These are phyloP conservation scores for Stenurella melanura DNA, from an alignment of 2,888 invertebrate genomes.

Conservation along the genomic window DNA sequence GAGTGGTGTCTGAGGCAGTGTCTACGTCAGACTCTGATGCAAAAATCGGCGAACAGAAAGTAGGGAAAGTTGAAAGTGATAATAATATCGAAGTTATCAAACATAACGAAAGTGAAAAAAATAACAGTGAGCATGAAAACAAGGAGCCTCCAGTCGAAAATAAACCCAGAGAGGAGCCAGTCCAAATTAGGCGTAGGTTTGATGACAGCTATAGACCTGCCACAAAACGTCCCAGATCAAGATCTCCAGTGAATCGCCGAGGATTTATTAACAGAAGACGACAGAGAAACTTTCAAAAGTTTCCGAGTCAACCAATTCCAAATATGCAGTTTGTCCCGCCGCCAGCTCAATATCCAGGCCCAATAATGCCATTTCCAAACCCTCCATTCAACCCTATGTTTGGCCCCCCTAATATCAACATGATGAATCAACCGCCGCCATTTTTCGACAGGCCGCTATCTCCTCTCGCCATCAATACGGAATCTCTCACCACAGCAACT, in stretches of 20 bases:
- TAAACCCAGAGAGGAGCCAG: conserved; percentile 33
- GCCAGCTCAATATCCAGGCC: conserved; percentile 40
- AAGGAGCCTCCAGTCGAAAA: conserved; percentile 53
- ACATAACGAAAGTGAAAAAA: conserved; percentile 21
- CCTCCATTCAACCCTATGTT: conserved; percentile 46
- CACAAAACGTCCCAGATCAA: conserved; percentile 43
- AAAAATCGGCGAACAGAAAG: conserved; percentile 45
- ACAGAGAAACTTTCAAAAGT: conserved; percentile 37
- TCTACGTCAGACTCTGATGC: conserved; percentile 44
- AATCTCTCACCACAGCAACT: conserved; percentile 60
- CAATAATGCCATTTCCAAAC: conserved; percentile 36
- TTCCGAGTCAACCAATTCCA: conserved; percentile 32
- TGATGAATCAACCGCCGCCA: conserved; percentile 52
- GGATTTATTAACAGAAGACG: conserved; percentile 34
- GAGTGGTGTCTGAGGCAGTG: conserved; percentile 47
- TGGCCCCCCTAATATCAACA: conserved; percentile 47
- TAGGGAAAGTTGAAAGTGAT: conserved; percentile 39
- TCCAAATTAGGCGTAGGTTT: conserved; percentile 27
- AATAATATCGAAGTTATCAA: conserved; percentile 27
- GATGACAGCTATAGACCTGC: conserved; percentile 31
- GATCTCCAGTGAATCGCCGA: conserved; percentile 43
- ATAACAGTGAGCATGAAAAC: conserved; percentile 20
- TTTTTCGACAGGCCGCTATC: conserved; percentile 66
- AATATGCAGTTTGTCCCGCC: conserved; percentile 39
- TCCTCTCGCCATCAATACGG: conserved; percentile 68